Evolutionary conservation across 2,113 vertebrate species (phyloP).

Genomic region (Alligator sinensis): DNA sequence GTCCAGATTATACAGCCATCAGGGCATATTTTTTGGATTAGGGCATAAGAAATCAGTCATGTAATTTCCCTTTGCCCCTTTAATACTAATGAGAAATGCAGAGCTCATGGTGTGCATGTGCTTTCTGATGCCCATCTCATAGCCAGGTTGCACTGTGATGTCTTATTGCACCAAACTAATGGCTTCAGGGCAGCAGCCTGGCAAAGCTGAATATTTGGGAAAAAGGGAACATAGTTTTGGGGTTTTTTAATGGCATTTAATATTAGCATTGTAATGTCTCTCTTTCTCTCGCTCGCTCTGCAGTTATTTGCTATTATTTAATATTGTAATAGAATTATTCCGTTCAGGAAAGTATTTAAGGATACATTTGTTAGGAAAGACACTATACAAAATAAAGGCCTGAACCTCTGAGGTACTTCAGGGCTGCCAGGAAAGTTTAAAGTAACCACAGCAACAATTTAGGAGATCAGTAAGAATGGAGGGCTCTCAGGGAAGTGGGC

Average conservation of each 20-base stretch:
- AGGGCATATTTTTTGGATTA: conserved; percentile 51
- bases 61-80: conserved; percentile 15
- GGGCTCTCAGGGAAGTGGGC: not conserved
- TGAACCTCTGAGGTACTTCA: not conserved
- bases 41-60: conserved; percentile 48
- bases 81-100: conserved; percentile 23
- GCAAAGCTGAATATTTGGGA: not conserved
- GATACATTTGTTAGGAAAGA: not conserved
- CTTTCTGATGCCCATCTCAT: not conserved
- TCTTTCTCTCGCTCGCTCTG: not conserved
- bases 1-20: conserved; percentile 20
- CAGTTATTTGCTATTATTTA: not conserved
- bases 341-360: not conserved
- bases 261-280: not conserved
- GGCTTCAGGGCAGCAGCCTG: not conserved
- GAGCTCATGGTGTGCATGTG: not conserved
- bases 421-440: accelerated
- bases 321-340: not conserved
- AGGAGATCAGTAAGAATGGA: not conserved
- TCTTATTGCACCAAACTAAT: not conserved
- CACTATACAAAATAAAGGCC: not conserved
- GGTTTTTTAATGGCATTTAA: not conserved
- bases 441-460: not conserved
- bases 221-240: not conserved
- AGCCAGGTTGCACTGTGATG: not conserved